Evolutionary conservation across 2,113 vertebrate species (phyloP), one percentile per base, ranked within the genome.

Genomic region (Callaeas wilsoni): DNA sequence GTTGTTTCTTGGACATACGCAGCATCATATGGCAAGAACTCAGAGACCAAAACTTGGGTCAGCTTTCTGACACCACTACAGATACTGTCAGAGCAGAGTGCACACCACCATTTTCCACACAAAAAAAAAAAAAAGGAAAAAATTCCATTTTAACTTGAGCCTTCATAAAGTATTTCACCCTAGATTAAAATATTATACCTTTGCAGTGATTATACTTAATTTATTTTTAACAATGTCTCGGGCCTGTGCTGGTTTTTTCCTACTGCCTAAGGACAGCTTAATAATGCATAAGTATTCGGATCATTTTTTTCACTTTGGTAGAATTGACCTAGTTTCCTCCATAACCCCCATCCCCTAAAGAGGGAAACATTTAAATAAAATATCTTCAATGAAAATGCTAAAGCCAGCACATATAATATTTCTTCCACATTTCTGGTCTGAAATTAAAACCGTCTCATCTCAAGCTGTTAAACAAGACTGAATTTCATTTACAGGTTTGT

Each of bases 281-380:
- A 93, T 97, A 97, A 97, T 93, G 63, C 79, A 97, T 95, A 88
- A 89, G 47, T 86, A 87, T 96, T 95, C 6, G 0, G 42, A 89
- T 95, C 13, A 5, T 0, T 25, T 84, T 93, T 92, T 94, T 89
- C 63, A 77, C 60, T 76, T 83, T 84, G 87, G 78, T 96, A 94
- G 95, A 97, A 97, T 52, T 93, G 96, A 93, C 96, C 97, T 96
- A 96, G 73, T 97, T 98, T 95, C 39, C 27, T 85, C 69, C 9
- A 16, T 81, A 93, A 67, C 55, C 80, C 22, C 6, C 1, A 2
- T 29, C n/a, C 25, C 32, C 22, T 59, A 84, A 87, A 96, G 64
- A 85, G 95, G 90, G 62, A 91, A 96, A 96, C 37, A 80, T 89
- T 94, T 82, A 89, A 84, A 83, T 94, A 87, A 94, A 97, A 94